Conservation (phyloP, 2,797 vertebrate species). For the Acridotheres tristis region DNA sequence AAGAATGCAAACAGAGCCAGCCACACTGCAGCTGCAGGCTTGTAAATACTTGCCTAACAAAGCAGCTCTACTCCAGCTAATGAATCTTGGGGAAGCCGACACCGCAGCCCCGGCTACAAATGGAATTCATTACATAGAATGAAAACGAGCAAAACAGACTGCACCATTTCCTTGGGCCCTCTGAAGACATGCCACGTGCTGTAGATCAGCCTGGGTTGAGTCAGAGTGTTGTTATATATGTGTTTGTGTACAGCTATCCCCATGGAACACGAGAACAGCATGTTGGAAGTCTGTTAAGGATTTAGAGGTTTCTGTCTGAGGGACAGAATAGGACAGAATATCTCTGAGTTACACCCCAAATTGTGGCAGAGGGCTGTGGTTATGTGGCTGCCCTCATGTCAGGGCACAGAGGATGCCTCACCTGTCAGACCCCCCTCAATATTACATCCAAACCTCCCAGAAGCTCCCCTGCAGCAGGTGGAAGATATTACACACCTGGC, state of each 20-base stretch:
- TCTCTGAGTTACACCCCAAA: fast-evolving
- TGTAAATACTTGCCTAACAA: constrained; percentile 34
- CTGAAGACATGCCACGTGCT: not conserved
- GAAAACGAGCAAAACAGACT: not conserved
- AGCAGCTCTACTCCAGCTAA: not conserved
- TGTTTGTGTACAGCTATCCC: not conserved
- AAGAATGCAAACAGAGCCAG: not conserved
- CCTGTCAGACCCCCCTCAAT: not conserved
- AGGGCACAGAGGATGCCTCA: not conserved
- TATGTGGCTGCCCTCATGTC: not conserved
- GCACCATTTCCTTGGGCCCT: not conserved
- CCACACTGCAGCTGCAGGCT: not conserved
- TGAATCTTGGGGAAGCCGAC: not conserved
- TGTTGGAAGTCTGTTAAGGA: not conserved
- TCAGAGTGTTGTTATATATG: not conserved
- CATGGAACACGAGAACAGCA: not conserved
- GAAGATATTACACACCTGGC: not conserved
- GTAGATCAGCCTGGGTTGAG: not conserved
- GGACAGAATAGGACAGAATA: too few species aligned
- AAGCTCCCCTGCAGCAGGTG: not conserved
- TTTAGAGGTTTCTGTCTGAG: not conserved
- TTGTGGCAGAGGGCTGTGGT: not conserved
- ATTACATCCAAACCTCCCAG: not conserved
- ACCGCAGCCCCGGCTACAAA: not conserved
- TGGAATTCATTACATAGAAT: not conserved